Percentiles rank a stretch among this genome's conserved stretches.
phyloP scores from a whole-genome alignment of 2,113 vertebrate species.

The Scophthalmus maximus region DNA sequence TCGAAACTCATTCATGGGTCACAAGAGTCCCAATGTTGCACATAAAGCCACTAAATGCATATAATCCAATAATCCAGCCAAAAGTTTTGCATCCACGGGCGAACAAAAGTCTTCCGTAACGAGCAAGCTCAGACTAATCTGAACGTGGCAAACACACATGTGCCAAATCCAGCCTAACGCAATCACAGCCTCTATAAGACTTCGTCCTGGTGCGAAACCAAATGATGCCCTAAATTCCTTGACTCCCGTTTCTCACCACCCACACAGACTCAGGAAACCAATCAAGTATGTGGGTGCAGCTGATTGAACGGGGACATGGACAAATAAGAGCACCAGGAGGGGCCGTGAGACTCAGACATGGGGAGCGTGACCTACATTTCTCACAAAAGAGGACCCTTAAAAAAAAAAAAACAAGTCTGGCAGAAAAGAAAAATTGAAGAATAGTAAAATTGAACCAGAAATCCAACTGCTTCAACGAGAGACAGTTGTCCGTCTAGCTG shows the following conservation, averaged over 20 bases:
- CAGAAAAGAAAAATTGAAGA: background rate
- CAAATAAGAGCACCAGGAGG: conserved; percentile 13
- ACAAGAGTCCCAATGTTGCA: background rate
- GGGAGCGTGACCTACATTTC: conserved; percentile 71
- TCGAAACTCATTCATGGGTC: conserved; percentile 20
- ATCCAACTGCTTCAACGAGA: background rate
- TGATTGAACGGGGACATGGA: conserved; percentile 3
- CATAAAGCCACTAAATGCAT: background rate
- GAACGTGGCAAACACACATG: conserved; percentile 36
- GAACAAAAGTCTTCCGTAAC: conserved; percentile 21
- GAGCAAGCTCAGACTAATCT: conserved; percentile 46
- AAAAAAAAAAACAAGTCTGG: background rate
- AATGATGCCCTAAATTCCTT: conserved; percentile 43
- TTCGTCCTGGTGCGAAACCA: conserved; percentile 41
- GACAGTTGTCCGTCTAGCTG: background rate
- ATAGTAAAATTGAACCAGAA: background rate
- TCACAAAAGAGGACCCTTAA: conserved; percentile 26
- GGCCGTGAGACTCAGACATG: conserved; percentile 35
- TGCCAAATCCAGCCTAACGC: conserved; percentile 53
- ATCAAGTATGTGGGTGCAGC: background rate
- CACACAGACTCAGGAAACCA: conserved; percentile 7
- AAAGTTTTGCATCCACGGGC: conserved; percentile 21
- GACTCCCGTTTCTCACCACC: conserved; percentile 30
- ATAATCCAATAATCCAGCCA: conserved; percentile 31
- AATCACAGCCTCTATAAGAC: background rate